Evolutionary conservation across 1,140 invertebrate genomes (phyloP).

Genomic region (Hyles vespertilio): DNA sequence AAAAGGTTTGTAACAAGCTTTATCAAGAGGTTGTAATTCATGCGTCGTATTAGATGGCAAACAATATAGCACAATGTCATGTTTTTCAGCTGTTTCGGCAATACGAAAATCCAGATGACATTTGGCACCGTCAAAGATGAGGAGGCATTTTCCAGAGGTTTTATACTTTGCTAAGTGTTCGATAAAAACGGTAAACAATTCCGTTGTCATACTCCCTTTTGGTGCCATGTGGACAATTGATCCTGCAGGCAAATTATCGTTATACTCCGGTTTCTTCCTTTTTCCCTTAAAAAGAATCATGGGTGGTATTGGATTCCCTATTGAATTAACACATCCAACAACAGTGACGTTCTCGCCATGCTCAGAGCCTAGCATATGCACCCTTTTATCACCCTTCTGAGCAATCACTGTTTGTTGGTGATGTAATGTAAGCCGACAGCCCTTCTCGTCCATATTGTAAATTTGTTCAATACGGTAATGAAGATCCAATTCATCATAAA

Average conservation of each 20-base stretch:
- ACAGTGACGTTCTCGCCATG: constrained; percentile 63
- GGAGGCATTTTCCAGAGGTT: constrained; percentile 28
- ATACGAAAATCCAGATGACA: constrained; percentile 44
- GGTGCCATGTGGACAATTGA: constrained; percentile 33
- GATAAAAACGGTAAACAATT: constrained; percentile 38
- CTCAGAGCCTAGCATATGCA: constrained; percentile 48
- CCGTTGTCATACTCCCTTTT: constrained; percentile 44
- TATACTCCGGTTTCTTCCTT: constrained; percentile 38
- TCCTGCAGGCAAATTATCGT: constrained; percentile 39
- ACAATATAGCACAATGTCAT: constrained; percentile 26
- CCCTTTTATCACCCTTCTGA: constrained; percentile 45
- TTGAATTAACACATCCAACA: constrained; percentile 44
- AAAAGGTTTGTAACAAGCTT: constrained; percentile 41
- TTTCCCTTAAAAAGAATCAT: constrained; percentile 42
- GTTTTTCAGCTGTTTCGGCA: constrained; percentile 33
- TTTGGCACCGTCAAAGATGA: constrained; percentile 47
- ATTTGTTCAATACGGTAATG: constrained; percentile 34
- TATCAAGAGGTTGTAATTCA: constrained; percentile 51
- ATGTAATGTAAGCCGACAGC: constrained; percentile 49
- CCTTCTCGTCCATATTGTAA: constrained; percentile 64
- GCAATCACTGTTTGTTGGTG: constrained; percentile 43
- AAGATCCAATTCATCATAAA: constrained; percentile 2
- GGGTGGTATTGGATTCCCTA: constrained; percentile 34
- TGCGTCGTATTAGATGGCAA: constrained; percentile 57
- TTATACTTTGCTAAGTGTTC: constrained; percentile 41